These are phyloP conservation scores for Hedya salicella DNA, from an alignment of 2,888 invertebrate genomes.

Conservation along the genomic window DNA sequence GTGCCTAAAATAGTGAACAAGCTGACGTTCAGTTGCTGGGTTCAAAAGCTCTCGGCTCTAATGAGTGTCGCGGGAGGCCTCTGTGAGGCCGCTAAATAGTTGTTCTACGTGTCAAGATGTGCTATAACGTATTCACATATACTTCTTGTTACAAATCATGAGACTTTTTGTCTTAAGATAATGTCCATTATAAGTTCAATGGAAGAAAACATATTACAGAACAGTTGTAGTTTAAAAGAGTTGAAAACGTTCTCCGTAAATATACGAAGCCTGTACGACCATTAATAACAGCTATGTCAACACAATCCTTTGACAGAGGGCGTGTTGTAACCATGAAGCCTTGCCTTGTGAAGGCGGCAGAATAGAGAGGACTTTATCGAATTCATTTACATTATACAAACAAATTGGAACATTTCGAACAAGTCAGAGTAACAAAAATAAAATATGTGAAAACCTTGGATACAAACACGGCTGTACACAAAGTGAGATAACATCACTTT, in stretches of 20 bases:
- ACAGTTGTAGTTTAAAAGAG: slow-evolving; percentile 1
- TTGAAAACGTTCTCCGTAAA: background rate
- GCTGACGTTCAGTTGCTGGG: slow-evolving; percentile 19
- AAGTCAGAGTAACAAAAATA: too few species aligned
- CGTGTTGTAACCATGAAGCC: slow-evolving; percentile 1
- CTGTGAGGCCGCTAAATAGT: slow-evolving; percentile 17
- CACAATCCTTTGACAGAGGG: slow-evolving; percentile 6
- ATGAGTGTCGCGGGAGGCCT: slow-evolving; percentile 21
- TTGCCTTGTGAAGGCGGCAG: background rate
- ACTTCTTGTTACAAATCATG: too few species aligned
- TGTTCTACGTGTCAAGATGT: slow-evolving; percentile 7
- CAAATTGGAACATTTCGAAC: too few species aligned
- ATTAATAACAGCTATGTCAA: slow-evolving; percentile 16
- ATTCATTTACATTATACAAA: too few species aligned
- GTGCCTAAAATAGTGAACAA: slow-evolving; percentile 34
- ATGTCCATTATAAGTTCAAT: too few species aligned
- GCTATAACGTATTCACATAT: too few species aligned
- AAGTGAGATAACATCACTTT: background rate
- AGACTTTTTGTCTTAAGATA: too few species aligned
- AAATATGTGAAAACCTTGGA: too few species aligned
- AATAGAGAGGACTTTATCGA: slow-evolving; percentile 2
- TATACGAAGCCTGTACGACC: background rate
- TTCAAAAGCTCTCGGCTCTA: slow-evolving; percentile 17
- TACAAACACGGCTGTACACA: background rate
- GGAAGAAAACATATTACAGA: background rate